phyloP scores from a whole-genome alignment of 1,140 invertebrate species.

The Penaeus indicus region DNA sequence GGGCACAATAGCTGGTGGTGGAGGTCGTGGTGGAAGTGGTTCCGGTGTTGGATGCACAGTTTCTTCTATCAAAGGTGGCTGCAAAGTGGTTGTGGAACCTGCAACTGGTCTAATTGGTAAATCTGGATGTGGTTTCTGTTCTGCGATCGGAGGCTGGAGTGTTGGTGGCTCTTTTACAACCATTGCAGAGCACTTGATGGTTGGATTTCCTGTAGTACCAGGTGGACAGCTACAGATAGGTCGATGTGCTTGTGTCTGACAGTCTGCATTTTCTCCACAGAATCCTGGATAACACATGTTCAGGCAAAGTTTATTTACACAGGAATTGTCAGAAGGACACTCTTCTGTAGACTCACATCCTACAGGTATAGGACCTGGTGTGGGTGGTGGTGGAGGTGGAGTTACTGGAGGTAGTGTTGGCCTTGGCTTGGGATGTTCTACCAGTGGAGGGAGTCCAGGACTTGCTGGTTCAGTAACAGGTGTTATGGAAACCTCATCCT shows the following conservation, averaged over 20 bases:
- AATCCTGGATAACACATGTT: slow-evolving; percentile 75
- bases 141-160: slow-evolving; percentile 68
- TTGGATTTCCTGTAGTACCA: slow-evolving; percentile 62
- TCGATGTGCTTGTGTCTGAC: slow-evolving; percentile 80
- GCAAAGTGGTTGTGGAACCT: slow-evolving; percentile 10
- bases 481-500: slow-evolving; percentile 85
- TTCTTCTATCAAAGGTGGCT: slow-evolving; percentile 26
- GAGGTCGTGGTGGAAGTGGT: slow-evolving; percentile 14
- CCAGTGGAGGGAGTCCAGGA: slow-evolving; percentile 80
- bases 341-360: slow-evolving; percentile 67
- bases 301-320: slow-evolving; percentile 68
- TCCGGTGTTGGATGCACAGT: background rate
- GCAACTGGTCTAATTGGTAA: background rate
- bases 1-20: slow-evolving; percentile 29
- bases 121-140: slow-evolving; percentile 4
- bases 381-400: slow-evolving; percentile 82
- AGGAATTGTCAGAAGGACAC: slow-evolving; percentile 67
- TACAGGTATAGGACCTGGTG: slow-evolving; percentile 80
- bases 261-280: slow-evolving; percentile 85
- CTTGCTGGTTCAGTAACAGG: slow-evolving; percentile 75
- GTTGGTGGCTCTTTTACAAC: slow-evolving; percentile 18
- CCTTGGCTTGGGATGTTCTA: slow-evolving; percentile 74
- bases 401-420: slow-evolving; percentile 82
- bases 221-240: slow-evolving; percentile 76
- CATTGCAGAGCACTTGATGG: slow-evolving; percentile 46